Conservation (phyloP, 2,888 invertebrate species). For the Heliothis peltigera region DNA sequence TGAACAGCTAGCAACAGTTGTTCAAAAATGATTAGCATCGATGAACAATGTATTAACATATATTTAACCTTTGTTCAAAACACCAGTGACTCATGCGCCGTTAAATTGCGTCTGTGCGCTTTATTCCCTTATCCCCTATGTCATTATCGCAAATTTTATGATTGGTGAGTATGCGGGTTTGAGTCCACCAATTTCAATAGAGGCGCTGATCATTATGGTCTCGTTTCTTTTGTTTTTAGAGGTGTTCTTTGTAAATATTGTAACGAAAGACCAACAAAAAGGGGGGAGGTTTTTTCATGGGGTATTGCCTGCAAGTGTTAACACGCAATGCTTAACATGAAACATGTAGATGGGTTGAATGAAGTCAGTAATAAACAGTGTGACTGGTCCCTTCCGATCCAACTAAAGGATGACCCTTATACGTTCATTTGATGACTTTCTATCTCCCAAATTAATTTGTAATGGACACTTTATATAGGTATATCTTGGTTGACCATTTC, state of each 20-base stretch:
- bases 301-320: too few species aligned
- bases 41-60: slow-evolving; percentile 63
- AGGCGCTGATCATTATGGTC: neutral
- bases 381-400: too few species aligned
- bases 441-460: too few species aligned
- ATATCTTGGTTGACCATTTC: neutral
- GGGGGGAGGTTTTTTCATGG: too few species aligned
- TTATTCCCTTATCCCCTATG: slow-evolving; percentile 11
- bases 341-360: too few species aligned
- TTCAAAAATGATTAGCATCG: slow-evolving; percentile 53
- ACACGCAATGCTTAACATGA: too few species aligned
- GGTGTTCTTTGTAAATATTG: too few species aligned
- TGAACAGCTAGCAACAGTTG: slow-evolving; percentile 40
- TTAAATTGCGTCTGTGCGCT: slow-evolving; percentile 29
- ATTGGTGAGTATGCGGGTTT: neutral
- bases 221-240: neutral
- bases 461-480: too few species aligned
- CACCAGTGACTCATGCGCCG: slow-evolving; percentile 49
- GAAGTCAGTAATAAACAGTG: too few species aligned
- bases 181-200: neutral
- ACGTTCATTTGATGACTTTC: too few species aligned
- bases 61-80: slow-evolving; percentile 57
- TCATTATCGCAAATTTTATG: neutral
- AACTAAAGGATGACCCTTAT: too few species aligned
- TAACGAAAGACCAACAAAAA: too few species aligned